Conservation (phyloP, 2,113 vertebrate genomes). For the Melanerpes formicivorus region DNA sequence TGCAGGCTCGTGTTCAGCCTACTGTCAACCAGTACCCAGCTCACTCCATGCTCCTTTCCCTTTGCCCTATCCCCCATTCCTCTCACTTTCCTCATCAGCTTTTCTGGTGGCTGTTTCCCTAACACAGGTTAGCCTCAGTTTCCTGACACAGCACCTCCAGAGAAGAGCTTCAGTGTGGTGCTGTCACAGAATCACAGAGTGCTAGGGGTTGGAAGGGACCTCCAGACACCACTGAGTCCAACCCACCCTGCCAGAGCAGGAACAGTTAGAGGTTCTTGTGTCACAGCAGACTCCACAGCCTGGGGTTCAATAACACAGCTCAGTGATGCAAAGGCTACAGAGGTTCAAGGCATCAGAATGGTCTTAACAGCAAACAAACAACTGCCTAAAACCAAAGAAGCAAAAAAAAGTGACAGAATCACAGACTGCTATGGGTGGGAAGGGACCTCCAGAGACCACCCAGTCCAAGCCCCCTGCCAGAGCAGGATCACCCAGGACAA, state of each 20-base stretch:
- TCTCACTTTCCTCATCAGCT: neutral
- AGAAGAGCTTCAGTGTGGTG: neutral
- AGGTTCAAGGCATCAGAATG: neutral
- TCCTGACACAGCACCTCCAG: neutral
- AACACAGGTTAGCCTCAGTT: neutral
- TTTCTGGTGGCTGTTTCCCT: neutral
- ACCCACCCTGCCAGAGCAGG: no score
- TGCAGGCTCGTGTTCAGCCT: no score
- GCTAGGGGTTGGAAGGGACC: no score
- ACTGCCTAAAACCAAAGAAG: neutral
- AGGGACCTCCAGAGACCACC: no score
- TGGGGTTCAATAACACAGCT: neutral
- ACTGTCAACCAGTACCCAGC: no score
- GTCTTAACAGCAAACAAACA: neutral
- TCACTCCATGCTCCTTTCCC: neutral
- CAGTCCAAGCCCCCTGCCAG: no score
- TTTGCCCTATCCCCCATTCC: rapidly evolving
- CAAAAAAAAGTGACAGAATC: neutral
- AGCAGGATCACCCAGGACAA: no score
- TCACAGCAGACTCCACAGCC: neutral
- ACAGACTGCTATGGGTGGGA: no score
- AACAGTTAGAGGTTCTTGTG: neutral
- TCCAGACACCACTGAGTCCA: no score
- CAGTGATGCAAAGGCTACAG: neutral
- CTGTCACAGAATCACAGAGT: no score